Conservation (phyloP, 2,113 vertebrate genomes). For the Labrus mixtus region DNA sequence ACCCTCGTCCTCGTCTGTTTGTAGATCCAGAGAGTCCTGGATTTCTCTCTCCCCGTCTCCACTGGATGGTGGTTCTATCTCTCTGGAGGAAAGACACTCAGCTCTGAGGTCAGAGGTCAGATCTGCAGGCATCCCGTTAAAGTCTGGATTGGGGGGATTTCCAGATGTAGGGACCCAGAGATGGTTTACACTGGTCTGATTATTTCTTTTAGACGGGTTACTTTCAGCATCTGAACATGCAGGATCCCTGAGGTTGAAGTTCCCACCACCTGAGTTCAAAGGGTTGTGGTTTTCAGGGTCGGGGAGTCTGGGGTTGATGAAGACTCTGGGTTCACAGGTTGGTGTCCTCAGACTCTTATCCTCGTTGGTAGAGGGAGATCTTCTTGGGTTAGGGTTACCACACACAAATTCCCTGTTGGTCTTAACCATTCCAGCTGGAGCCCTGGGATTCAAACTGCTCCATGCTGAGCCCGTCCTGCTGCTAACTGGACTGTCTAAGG, state of each 20-base stretch:
- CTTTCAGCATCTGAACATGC: constrained; percentile 6
- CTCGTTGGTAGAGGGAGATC: background rate
- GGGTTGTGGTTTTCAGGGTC: constrained; percentile 8
- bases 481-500: background rate
- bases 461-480: constrained; percentile 7
- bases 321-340: constrained; percentile 14
- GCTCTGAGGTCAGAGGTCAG: background rate
- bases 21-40: constrained; percentile 32
- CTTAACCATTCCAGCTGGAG: background rate
- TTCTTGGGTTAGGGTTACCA: constrained; percentile 2
- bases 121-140: background rate
- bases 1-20: background rate
- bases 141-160: background rate
- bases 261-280: background rate
- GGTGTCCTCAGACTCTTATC: background rate
- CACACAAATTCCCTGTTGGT: background rate
- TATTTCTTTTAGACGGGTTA: background rate
- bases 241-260: background rate
- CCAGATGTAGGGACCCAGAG: background rate
- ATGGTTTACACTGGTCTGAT: constrained; percentile 9
- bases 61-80: background rate
- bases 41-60: constrained; percentile 19
- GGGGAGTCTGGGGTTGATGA: constrained; percentile 1
- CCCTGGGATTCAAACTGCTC: constrained; percentile 13
- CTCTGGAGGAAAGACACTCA: background rate